These are phyloP conservation scores for Eolophus roseicapilla DNA, from an alignment of 2,113 vertebrate genomes.

Conservation along the genomic window DNA sequence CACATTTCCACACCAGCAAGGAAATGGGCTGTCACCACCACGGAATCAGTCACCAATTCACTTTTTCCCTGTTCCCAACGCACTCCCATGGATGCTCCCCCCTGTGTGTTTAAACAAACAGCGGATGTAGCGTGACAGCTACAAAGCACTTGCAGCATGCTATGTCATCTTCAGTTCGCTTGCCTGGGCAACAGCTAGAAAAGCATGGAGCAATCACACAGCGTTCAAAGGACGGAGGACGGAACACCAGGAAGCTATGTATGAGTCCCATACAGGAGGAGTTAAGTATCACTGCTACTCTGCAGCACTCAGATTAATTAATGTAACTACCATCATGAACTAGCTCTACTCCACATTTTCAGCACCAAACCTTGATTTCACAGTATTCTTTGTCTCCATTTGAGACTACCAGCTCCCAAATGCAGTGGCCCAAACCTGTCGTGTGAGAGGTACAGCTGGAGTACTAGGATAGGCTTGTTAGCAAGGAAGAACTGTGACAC, in stretches of 20 bases:
- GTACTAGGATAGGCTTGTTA: neutral
- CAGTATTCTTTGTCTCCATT: neutral
- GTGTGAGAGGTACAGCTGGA: neutral
- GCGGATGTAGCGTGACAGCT: neutral
- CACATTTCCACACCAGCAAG: neutral
- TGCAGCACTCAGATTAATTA: neutral
- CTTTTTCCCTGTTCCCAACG: neutral
- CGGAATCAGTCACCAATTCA: neutral
- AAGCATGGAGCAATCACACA: accelerated
- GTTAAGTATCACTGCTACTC: neutral
- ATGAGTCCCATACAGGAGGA: accelerated
- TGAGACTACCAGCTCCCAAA: neutral
- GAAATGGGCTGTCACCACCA: neutral
- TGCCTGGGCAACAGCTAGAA: neutral
- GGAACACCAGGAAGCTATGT: neutral
- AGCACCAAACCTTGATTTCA: neutral
- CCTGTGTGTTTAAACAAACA: accelerated
- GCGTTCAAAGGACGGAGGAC: accelerated
- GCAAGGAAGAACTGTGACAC: neutral
- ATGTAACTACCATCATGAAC: neutral
- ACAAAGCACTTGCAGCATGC: neutral
- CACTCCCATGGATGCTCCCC: accelerated
- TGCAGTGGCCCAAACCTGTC: neutral
- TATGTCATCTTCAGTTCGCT: neutral
- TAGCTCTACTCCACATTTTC: neutral